Conservation (phyloP, 2,797 vertebrate genomes). For the Clarias platycephalus region DNA sequence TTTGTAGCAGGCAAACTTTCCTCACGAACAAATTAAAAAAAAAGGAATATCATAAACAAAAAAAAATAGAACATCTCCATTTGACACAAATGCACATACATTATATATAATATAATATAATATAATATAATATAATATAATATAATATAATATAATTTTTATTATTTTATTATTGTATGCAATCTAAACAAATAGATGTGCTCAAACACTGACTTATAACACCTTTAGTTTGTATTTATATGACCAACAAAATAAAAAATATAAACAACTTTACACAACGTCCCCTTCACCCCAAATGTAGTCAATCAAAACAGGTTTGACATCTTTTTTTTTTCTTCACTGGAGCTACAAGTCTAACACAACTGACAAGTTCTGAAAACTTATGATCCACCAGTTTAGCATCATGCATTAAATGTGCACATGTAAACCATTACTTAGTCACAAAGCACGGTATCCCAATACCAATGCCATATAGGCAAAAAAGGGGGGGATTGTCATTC, state of each 20-base stretch:
- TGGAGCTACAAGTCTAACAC: background rate
- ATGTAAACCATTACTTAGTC: background rate
- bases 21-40: constrained; percentile 38
- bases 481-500: background rate
- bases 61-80: constrained; percentile 31
- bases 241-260: background rate
- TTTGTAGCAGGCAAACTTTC: constrained; percentile 52
- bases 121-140: background rate
- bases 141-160: too few relatives aligned
- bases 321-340: background rate
- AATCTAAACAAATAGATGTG: background rate
- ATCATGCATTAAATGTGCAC: background rate
- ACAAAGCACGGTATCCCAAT: background rate
- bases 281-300: background rate
- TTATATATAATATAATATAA: constrained; percentile 5
- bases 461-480: background rate
- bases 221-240: background rate
- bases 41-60: constrained; percentile 13
- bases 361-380: background rate
- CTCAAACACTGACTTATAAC: too few relatives aligned
- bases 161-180: background rate
- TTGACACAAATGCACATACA: constrained; percentile 22
- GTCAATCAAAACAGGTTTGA: background rate
- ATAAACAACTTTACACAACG: background rate
- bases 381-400: background rate